A percentile compares a stretch with the other conserved stretches of the same genome.
These are phyloP conservation scores for Esox lucius DNA, from an alignment of 2,797 vertebrate species.

Conservation along the genomic window DNA sequence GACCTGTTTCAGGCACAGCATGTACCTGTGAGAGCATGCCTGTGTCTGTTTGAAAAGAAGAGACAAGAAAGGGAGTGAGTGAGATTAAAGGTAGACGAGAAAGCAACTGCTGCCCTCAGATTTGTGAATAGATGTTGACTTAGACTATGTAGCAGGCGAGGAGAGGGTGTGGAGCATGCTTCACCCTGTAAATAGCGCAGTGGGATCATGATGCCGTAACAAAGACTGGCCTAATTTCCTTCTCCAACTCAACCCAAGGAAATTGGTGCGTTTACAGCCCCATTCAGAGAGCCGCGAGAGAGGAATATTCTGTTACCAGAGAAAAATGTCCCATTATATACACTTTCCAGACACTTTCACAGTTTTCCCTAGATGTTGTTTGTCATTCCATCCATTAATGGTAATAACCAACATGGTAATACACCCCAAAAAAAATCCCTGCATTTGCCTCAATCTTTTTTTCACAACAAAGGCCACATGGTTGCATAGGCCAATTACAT, in stretches of 20 bases:
- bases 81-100: neutral
- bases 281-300: neutral
- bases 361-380: neutral
- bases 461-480: neutral
- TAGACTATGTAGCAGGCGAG: neutral
- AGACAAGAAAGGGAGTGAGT: neutral
- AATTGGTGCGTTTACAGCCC: neutral
- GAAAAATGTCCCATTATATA: too few relatives aligned
- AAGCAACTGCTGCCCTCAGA: neutral
- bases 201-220: neutral
- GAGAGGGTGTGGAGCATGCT: neutral
- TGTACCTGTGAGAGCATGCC: neutral
- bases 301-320: neutral
- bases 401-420: neutral
- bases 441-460: neutral
- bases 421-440: neutral
- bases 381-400: neutral
- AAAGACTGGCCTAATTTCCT: neutral
- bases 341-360: neutral
- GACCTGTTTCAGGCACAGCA: neutral
- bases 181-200: neutral
- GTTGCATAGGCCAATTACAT: neutral
- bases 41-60: neutral
- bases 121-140: conserved; percentile 2
- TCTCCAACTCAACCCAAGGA: neutral